phyloP scores from a whole-genome alignment of 2,113 vertebrate genomes.

The Osmerus eperlanus region DNA sequence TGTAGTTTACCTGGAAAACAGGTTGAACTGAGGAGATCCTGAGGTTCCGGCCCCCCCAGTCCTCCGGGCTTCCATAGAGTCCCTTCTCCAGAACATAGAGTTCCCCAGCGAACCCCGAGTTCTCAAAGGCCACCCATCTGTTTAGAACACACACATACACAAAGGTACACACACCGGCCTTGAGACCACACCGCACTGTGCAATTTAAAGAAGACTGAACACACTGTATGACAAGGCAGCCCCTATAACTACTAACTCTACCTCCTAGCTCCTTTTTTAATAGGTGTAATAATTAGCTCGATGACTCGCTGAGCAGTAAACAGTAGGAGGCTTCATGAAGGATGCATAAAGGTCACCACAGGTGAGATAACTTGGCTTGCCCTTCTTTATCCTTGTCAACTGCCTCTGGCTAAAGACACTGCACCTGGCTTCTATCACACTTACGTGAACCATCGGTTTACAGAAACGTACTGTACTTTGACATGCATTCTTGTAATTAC shows the following conservation, averaged over 20 bases:
- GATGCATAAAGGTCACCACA: background rate
- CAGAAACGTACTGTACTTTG: too few species aligned
- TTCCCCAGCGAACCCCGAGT: conserved; percentile 87
- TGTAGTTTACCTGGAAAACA: conserved; percentile 78
- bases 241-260: background rate
- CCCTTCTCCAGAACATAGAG: conserved; percentile 90
- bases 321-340: background rate
- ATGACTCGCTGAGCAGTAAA: background rate
- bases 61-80: conserved; percentile 79
- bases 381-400: too few species aligned
- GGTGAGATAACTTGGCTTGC: too few species aligned
- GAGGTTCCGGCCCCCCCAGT: conserved; percentile 83
- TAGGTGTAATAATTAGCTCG: background rate
- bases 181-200: too few species aligned
- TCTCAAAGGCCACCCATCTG: conserved; percentile 95
- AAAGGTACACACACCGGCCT: too few species aligned
- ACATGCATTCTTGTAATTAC: too few species aligned
- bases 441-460: too few species aligned
- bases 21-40: conserved; percentile 90
- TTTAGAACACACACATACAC: conserved; percentile 15
- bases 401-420: too few species aligned
- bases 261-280: background rate
- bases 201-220: too few species aligned
- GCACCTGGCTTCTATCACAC: too few species aligned
- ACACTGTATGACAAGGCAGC: too few species aligned